These are phyloP conservation scores for Pipistrellus pygmaeus DNA, from an alignment of 2,797 vertebrate species.

Conservation along the genomic window DNA sequence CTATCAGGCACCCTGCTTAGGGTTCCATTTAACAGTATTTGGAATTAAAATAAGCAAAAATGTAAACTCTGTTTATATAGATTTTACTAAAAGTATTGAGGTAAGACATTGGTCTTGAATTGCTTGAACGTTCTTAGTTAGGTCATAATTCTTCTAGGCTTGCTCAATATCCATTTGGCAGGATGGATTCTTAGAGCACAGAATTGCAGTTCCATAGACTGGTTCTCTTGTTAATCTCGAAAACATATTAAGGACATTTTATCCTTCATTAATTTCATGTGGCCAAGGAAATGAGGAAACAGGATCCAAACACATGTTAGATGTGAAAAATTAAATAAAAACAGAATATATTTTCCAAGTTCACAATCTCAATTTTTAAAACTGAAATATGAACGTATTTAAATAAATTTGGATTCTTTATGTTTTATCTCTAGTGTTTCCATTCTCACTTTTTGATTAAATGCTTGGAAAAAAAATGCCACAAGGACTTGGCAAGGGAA, in stretches of 20 bases:
- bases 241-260: background rate
- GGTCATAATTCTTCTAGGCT: background rate
- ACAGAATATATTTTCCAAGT: background rate
- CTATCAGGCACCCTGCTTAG: background rate
- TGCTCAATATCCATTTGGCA: background rate
- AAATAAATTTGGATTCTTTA: background rate
- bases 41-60: background rate
- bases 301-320: background rate
- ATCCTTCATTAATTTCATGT: background rate
- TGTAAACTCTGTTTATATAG: background rate
- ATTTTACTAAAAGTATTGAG: background rate
- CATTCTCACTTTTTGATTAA: background rate
- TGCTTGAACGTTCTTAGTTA: background rate
- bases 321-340: background rate
- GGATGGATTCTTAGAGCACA: background rate
- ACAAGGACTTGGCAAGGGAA: constrained; percentile 8
- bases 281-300: constrained; percentile 24
- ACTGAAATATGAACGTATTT: background rate
- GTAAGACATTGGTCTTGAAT: background rate
- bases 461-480: background rate
- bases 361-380: background rate
- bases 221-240: background rate
- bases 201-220: background rate
- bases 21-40: background rate
- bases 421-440: background rate